These are phyloP conservation scores for Nestor notabilis DNA, from an alignment of 2,113 vertebrate genomes.

Conservation along the genomic window DNA sequence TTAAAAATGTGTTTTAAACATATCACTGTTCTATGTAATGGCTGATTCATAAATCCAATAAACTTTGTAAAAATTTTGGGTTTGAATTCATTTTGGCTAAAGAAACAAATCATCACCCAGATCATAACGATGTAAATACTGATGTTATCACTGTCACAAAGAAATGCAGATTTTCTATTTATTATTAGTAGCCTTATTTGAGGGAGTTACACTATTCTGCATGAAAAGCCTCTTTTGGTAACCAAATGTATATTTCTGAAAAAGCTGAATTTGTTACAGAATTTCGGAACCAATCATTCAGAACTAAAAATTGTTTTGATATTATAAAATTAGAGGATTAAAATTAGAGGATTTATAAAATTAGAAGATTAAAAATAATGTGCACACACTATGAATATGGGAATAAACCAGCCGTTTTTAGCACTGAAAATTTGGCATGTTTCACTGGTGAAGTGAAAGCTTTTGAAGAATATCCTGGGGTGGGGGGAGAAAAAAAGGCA, in stretches of 20 bases:
- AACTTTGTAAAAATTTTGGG: background rate
- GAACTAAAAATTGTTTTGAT: background rate
- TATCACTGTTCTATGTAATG: background rate
- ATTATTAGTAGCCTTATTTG: background rate
- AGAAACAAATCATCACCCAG: background rate
- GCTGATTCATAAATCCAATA: background rate
- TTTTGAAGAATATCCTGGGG: background rate
- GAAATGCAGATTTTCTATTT: background rate
- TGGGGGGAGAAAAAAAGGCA: background rate
- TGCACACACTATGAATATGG: background rate
- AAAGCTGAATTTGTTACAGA: background rate
- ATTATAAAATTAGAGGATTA: background rate
- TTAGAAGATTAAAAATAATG: background rate
- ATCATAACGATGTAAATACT: background rate
- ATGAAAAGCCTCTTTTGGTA: background rate
- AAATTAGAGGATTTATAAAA: background rate
- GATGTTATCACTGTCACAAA: slow-evolving; percentile 3
- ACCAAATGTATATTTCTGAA: background rate
- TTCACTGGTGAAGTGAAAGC: background rate
- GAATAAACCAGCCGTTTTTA: background rate
- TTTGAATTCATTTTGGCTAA: background rate
- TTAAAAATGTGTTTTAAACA: background rate
- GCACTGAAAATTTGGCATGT: background rate
- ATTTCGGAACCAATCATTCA: background rate
- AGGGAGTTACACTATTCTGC: background rate